Conservation (phyloP, 2,113 vertebrate genomes). For the Anguilla japonica region DNA sequence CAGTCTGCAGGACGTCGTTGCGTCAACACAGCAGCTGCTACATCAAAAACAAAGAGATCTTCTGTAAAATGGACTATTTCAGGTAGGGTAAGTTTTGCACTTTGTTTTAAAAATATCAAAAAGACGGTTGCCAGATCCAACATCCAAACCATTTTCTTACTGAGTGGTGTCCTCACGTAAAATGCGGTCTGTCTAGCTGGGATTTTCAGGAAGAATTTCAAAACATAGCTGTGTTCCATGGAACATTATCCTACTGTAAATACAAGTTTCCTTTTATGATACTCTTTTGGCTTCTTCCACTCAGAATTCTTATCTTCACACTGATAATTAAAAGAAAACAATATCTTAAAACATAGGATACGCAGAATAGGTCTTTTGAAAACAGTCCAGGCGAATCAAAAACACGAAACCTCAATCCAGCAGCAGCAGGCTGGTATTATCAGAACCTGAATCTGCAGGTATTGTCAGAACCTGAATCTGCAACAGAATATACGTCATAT, state of each 20-base stretch:
- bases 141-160: background rate
- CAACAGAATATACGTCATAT: background rate
- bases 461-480: background rate
- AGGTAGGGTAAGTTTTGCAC: conserved; percentile 83
- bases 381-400: background rate
- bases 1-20: conserved; percentile 86
- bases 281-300: background rate
- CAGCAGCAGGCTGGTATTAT: background rate
- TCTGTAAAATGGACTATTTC: conserved; percentile 95
- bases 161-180: background rate
- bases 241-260: background rate
- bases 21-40: conserved; percentile 92
- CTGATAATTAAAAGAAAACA: background rate
- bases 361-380: background rate
- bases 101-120: conserved; percentile 57
- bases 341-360: background rate
- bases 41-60: conserved; percentile 93
- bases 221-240: background rate
- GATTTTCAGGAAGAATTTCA: background rate
- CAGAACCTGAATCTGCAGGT: background rate
- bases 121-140: conserved; percentile 2
- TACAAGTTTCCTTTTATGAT: background rate
- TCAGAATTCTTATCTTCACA: too few species aligned
- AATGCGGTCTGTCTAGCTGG: background rate
- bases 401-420: background rate